Percentiles rank a stretch among this genome's conserved stretches.
Evolutionary conservation across 1,140 invertebrate genomes (phyloP).

Genomic region (Ips nitidus): DNA sequence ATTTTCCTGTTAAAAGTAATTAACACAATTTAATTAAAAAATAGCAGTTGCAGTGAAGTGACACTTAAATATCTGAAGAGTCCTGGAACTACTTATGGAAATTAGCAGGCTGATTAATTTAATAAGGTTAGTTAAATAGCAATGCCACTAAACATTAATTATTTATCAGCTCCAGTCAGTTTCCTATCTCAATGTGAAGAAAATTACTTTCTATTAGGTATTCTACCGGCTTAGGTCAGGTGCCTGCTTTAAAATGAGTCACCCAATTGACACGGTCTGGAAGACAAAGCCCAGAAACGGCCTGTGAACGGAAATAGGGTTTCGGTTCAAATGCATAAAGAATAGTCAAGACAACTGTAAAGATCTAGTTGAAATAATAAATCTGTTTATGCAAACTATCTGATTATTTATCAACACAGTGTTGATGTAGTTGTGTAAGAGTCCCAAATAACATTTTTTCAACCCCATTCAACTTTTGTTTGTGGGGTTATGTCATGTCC

Average conservation of each 20-base stretch:
- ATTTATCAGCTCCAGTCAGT: too few relatives aligned
- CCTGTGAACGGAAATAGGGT: not conserved
- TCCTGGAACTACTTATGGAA: not conserved
- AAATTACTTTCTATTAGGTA: too few relatives aligned
- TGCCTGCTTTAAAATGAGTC: not conserved
- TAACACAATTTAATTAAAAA: not conserved
- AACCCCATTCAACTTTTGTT: too few relatives aligned
- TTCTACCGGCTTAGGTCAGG: not conserved
- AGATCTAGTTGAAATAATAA: too few relatives aligned
- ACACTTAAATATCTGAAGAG: not conserved
- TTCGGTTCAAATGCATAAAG: not conserved
- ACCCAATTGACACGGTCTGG: not conserved
- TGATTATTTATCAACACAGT: too few relatives aligned
- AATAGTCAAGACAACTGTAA: not conserved
- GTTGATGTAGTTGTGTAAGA: too few relatives aligned
- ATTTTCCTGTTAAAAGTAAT: not conserved
- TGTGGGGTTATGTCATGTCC: too few relatives aligned
- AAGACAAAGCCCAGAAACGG: not conserved
- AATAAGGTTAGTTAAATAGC: not conserved
- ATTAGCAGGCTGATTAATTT: slow-evolving; percentile 2
- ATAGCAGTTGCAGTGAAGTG: not conserved
- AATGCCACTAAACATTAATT: not conserved
- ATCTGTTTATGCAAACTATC: too few relatives aligned
- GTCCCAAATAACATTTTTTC: too few relatives aligned
- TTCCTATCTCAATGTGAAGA: too few relatives aligned